phyloP scores from a whole-genome alignment of 2,888 invertebrate species.

The Meghimatium bilineatum region DNA sequence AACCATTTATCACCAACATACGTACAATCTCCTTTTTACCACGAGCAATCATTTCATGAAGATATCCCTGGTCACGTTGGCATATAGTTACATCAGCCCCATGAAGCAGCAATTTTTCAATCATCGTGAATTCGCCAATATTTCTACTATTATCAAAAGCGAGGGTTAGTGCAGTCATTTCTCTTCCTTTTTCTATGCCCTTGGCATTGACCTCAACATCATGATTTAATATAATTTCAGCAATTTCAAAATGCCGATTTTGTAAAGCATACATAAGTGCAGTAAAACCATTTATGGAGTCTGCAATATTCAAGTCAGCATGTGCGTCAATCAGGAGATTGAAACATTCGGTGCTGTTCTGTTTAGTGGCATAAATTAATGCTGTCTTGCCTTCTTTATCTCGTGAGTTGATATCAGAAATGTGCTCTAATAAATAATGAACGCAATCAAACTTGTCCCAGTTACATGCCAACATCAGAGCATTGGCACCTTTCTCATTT shows the following conservation, averaged over 20 bases:
- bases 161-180: constrained; percentile 13
- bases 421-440: background rate
- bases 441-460: constrained; percentile 33
- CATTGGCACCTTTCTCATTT: background rate
- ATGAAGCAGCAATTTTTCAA: constrained; percentile 7
- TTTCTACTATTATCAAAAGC: constrained; percentile 10
- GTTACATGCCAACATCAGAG: constrained; percentile 9
- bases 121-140: background rate
- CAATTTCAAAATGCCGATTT: background rate
- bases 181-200: background rate
- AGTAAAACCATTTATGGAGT: constrained; percentile 27
- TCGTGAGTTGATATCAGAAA: constrained; percentile 2
- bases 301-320: constrained; percentile 14
- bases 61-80: background rate
- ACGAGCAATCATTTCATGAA: constrained; percentile 35
- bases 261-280: constrained; percentile 33
- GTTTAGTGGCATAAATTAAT: constrained; percentile 16
- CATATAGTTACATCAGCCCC: constrained; percentile 2
- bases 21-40: constrained; percentile 22
- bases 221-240: background rate
- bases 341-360: background rate
- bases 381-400: constrained; percentile 31
- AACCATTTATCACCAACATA: constrained; percentile 23
- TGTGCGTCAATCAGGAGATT: background rate
- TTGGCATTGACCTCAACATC: background rate